These are phyloP conservation scores for Rapana venosa DNA, from an alignment of 2,888 invertebrate species.

Conservation along the genomic window DNA sequence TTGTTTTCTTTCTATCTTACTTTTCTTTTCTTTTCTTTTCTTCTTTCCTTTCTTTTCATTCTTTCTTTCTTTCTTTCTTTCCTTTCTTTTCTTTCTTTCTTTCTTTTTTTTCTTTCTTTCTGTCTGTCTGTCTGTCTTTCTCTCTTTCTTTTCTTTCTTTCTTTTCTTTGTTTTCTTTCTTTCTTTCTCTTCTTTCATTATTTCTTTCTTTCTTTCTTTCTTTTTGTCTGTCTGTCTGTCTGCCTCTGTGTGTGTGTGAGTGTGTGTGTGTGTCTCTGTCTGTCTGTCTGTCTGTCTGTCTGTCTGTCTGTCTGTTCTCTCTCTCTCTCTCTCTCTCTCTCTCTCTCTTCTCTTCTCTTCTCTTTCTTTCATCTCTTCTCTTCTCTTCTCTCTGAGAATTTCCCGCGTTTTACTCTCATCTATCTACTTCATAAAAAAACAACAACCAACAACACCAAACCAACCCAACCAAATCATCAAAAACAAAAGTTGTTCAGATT, in stretches of 20 bases:
- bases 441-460: too few species aligned
- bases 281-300: neutral
- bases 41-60: neutral
- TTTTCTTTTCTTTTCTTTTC: neutral
- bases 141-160: neutral
- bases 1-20: neutral
- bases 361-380: neutral
- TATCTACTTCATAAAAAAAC: too few species aligned
- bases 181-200: neutral
- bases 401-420: too few species aligned
- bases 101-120: neutral
- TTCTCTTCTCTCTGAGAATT: neutral
- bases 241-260: neutral
- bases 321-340: neutral
- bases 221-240: neutral
- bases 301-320: neutral
- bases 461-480: too few species aligned
- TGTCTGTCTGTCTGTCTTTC: neutral
- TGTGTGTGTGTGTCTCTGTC: neutral
- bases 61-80: neutral
- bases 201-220: neutral
- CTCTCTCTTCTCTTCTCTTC: neutral
- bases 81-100: neutral
- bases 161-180: neutral
- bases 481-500: too few species aligned